Conservation (phyloP, 2,113 vertebrate species). For the Heloderma charlesbogerti region DNA sequence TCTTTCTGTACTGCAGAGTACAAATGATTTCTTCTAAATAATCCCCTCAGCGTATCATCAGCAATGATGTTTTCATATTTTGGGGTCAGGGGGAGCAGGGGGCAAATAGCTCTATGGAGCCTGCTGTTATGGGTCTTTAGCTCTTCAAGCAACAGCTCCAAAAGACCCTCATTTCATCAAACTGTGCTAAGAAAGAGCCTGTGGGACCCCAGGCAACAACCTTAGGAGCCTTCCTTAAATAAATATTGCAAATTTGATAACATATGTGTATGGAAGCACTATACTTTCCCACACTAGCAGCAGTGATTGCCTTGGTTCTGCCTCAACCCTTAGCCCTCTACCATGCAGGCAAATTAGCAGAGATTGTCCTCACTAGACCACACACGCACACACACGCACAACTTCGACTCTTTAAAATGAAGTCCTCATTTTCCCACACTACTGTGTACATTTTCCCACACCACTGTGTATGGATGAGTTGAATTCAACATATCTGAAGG, state of each 20-base stretch:
- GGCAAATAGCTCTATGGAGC: background rate
- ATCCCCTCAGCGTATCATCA: background rate
- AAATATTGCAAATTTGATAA: background rate
- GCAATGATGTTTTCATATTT: background rate
- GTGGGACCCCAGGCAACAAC: background rate
- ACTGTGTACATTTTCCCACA: too few species aligned
- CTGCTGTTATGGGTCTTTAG: background rate
- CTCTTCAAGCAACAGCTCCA: background rate
- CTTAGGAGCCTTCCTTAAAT: background rate
- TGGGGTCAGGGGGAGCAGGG: background rate
- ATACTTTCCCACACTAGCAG: background rate
- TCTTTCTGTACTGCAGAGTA: background rate
- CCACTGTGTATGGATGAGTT: too few species aligned
- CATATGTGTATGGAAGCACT: background rate
- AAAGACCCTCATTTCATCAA: background rate
- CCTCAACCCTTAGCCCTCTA: background rate
- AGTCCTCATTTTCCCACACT: background rate
- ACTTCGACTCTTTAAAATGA: background rate
- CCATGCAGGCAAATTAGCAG: background rate
- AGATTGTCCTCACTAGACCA: background rate
- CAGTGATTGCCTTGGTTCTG: background rate
- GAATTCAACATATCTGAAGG: too few species aligned
- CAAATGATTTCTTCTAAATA: slow-evolving; percentile 21
- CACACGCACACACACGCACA: background rate
- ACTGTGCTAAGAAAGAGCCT: background rate